phyloP scores from a whole-genome alignment of 2,113 vertebrate genomes.

The Sitta europaea region DNA sequence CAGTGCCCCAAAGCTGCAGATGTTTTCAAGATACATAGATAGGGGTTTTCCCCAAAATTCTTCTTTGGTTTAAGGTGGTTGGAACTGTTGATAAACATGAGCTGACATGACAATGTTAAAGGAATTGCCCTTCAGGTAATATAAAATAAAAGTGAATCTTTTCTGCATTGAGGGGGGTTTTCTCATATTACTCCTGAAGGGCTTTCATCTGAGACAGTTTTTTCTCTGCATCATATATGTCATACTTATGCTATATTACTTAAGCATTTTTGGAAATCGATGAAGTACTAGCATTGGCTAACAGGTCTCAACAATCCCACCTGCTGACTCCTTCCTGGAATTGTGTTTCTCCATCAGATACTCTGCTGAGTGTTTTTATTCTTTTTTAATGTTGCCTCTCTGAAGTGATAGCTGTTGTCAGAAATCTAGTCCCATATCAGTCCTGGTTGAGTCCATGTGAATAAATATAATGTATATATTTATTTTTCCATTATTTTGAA shows the following conservation, averaged over 20 bases:
- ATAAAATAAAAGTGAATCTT: neutral
- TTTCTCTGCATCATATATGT: neutral
- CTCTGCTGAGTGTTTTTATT: neutral
- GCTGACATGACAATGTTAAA: neutral
- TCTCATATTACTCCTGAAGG: neutral
- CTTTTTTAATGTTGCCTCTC: neutral
- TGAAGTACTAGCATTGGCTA: neutral
- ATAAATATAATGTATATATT: neutral
- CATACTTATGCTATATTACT: neutral
- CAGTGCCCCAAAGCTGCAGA: neutral
- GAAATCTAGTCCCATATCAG: neutral
- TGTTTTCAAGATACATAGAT: neutral
- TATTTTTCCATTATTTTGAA: slow-evolving; percentile 15
- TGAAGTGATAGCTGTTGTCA: neutral
- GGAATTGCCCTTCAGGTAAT: neutral
- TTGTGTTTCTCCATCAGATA: neutral
- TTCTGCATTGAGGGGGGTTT: neutral
- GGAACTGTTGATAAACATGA: neutral
- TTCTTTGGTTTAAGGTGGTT: neutral
- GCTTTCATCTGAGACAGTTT: neutral
- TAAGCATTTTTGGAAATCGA: neutral
- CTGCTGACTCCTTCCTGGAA: neutral
- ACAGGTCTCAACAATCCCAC: neutral
- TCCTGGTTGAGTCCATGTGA: neutral
- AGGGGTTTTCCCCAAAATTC: accelerated